phyloP scores from a whole-genome alignment of 2,113 vertebrate genomes.

The Stegostoma tigrinum region DNA sequence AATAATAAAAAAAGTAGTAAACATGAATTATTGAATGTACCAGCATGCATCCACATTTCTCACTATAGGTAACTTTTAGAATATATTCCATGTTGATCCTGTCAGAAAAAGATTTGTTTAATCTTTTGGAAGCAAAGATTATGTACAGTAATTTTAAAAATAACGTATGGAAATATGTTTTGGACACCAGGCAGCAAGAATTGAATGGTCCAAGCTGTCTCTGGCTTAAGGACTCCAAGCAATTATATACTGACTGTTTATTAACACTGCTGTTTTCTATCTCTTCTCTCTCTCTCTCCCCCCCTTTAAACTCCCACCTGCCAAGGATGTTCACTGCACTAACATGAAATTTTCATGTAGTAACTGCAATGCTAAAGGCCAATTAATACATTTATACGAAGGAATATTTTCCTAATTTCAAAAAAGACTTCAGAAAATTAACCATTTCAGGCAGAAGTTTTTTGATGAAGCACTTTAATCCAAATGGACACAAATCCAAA shows the following conservation, averaged over 20 bases:
- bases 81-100: not conserved
- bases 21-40: not conserved
- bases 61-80: not conserved
- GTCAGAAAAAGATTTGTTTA: not conserved
- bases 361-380: not conserved
- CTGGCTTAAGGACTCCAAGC: not conserved
- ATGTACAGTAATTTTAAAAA: not conserved
- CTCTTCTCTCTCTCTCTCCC: not conserved
- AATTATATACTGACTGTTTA: slow-evolving; percentile 17
- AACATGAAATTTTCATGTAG: not conserved
- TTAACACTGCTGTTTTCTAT: not conserved
- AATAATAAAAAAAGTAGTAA: not conserved
- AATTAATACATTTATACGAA: not conserved
- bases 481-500: not conserved
- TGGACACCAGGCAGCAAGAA: not conserved
- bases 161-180: not conserved
- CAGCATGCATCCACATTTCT: not conserved
- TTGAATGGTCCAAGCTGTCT: not conserved
- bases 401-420: not conserved
- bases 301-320: too few species aligned
- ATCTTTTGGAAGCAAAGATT: not conserved
- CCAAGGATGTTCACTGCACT: not conserved
- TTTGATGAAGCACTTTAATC: not conserved
- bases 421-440: not conserved
- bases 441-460: not conserved